Conservation (phyloP, 2,888 invertebrate species). For the Idaea aversata region DNA sequence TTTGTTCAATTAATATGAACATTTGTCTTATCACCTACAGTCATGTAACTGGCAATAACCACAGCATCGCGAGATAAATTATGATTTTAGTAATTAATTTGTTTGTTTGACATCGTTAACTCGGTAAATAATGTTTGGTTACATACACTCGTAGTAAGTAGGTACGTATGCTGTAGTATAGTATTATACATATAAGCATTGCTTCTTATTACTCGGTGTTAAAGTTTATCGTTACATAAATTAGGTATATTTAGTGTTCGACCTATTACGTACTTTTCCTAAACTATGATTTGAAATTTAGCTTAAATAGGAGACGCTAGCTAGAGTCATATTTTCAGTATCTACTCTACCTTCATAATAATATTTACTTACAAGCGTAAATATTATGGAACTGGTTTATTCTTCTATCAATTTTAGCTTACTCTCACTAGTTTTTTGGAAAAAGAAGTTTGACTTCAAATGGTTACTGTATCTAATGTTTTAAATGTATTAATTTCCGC, state of each 20-base stretch:
- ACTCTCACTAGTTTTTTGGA: too few species aligned
- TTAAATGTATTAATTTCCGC: not conserved
- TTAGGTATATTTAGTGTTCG: not conserved
- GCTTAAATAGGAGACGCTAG: not conserved
- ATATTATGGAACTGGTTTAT: too few species aligned
- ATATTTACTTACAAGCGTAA: too few species aligned
- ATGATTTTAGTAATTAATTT: conserved; percentile 29
- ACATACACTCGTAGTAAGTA: conserved; percentile 4
- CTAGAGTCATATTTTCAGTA: not conserved
- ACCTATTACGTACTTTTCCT: not conserved
- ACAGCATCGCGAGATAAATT: conserved; percentile 21
- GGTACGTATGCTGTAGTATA: not conserved
- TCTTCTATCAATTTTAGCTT: too few species aligned
- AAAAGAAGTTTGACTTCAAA: too few species aligned
- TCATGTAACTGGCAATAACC: conserved; percentile 25
- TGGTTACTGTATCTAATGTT: too few species aligned
- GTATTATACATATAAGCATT: not conserved
- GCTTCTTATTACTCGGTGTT: not conserved
- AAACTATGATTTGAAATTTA: not conserved
- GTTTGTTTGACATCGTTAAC: conserved; percentile 34
- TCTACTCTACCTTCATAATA: not conserved
- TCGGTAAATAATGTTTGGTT: conserved; percentile 18
- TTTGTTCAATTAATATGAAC: conserved; percentile 3
- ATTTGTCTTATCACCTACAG: conserved; percentile 5
- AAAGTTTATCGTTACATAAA: conserved; percentile 1